A percentile compares a stretch with the other conserved stretches of the same genome.
phyloP scores from a whole-genome alignment of 2,797 vertebrate species.

The Falco columbarius region DNA sequence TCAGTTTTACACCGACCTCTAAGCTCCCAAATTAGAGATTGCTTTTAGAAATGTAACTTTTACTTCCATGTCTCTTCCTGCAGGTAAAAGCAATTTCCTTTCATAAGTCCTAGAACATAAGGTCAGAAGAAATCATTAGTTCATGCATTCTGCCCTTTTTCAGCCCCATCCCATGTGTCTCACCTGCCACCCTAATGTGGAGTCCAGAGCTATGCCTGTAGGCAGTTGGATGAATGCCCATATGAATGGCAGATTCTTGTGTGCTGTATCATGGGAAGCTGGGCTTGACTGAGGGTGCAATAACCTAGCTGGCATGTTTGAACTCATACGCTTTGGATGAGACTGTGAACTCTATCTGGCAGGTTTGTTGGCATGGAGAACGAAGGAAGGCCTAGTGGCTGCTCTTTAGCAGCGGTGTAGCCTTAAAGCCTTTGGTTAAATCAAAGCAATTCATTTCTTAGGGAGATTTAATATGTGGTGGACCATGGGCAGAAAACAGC shows the following conservation, averaged over 20 bases:
- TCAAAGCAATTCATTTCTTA: neutral
- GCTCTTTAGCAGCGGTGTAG: neutral
- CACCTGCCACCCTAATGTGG: neutral
- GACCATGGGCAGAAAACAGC: neutral
- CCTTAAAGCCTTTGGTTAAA: neutral
- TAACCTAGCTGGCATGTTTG: neutral
- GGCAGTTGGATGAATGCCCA: neutral
- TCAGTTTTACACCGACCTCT: neutral
- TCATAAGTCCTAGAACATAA: neutral
- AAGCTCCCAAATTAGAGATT: neutral
- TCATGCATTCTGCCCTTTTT: neutral
- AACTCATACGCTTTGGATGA: neutral
- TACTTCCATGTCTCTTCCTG: neutral
- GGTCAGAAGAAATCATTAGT: neutral
- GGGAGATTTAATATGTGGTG: neutral
- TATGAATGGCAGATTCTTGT: neutral
- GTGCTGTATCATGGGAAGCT: neutral
- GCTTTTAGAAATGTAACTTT: neutral
- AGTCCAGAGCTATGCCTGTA: neutral
- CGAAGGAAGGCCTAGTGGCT: neutral
- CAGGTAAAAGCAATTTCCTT: constrained; percentile 13
- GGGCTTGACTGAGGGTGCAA: neutral
- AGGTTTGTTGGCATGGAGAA: neutral
- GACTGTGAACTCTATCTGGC: neutral
- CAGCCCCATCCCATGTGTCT: neutral